Evolutionary conservation across 1,140 invertebrate genomes (phyloP).

Genomic region (Drosophila orena): DNA sequence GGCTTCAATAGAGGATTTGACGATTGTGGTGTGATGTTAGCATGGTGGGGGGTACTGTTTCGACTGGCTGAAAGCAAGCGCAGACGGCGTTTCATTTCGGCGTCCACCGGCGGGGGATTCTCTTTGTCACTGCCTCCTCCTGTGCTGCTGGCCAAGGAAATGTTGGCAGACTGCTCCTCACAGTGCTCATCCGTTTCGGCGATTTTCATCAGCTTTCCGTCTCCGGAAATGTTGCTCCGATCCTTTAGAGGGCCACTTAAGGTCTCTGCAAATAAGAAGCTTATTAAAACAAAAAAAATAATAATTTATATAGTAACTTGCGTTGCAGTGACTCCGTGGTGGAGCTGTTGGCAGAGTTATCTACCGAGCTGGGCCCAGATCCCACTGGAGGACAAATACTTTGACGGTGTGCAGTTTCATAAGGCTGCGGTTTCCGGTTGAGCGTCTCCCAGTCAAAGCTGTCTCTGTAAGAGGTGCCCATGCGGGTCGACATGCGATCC

Average conservation of each 20-base stretch:
- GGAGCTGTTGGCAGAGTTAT: constrained; percentile 35
- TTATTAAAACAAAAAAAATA: neutral
- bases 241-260: constrained; percentile 62
- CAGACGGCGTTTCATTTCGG: constrained; percentile 44
- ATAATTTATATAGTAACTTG: constrained; percentile 9
- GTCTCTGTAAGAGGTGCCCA: constrained; percentile 55
- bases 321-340: constrained; percentile 54
- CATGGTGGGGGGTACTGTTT: constrained; percentile 74
- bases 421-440: constrained; percentile 25
- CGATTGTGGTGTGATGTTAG: constrained; percentile 5
- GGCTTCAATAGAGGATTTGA: constrained; percentile 24
- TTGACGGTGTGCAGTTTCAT: constrained; percentile 37
- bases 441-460: constrained; percentile 81
- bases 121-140: constrained; percentile 67
- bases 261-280: constrained; percentile 40
- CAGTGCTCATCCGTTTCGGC: constrained; percentile 65
- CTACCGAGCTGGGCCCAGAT: constrained; percentile 24
- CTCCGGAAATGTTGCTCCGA: constrained; percentile 66
- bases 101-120: constrained; percentile 50
- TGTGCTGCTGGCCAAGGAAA: constrained; percentile 33
- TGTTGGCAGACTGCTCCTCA: constrained; percentile 36
- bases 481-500: constrained; percentile 69
- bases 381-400: constrained; percentile 27
- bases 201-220: constrained; percentile 67
- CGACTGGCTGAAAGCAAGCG: constrained; percentile 56